Evolutionary conservation across 2,113 vertebrate species (phyloP), one percentile per base, ranked within the genome.

Genomic region (Vidua macroura): DNA sequence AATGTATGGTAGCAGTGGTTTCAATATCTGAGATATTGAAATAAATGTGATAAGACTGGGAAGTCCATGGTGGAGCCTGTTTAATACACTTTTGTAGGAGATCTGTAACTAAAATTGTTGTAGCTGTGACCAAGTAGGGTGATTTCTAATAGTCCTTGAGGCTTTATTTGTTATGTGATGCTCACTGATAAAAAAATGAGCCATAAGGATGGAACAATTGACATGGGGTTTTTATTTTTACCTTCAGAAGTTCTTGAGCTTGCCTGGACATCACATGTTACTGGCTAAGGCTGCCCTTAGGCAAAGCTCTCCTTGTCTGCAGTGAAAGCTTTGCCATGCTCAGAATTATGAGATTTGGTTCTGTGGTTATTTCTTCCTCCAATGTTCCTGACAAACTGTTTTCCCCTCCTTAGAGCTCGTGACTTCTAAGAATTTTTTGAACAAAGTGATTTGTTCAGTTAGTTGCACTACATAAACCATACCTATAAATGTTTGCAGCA

Each of bases 401-500:
- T 88, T 63, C 30, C 30, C 25, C 49, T 92, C 76, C 56, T 74
- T 35, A 60, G 60, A 94, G 55, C 56, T 83, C 8, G 5, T 76
- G 88, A 88, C 52, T 95, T 95, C 30, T 30, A 68, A 86, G 73
- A 93, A 90, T 46, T 79, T 75, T 39, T 78, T 67, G 46, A 70
- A 79, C 33, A 25, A 72, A 85, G 49, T 55, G 46, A 89, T 92
- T 83, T 73, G 25, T 79, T 95, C 58, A 37, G 58, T 77, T 94
- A 83, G 68, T 84, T 88, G 48, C 53, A 27, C 64, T 68, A 92
- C 87, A 66, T 94, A 87, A 95, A 94, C 56, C 24, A 49, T 48
- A 72, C 33, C 73, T 90, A 48, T 49, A 94, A 96, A 86, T 87
- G 90, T 87, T 95, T 92, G 73, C 8, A 11, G 69, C 23, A 27